Evolutionary conservation across 2,888 invertebrate genomes (phyloP).

Genomic region (Hoplodrina blanda): DNA sequence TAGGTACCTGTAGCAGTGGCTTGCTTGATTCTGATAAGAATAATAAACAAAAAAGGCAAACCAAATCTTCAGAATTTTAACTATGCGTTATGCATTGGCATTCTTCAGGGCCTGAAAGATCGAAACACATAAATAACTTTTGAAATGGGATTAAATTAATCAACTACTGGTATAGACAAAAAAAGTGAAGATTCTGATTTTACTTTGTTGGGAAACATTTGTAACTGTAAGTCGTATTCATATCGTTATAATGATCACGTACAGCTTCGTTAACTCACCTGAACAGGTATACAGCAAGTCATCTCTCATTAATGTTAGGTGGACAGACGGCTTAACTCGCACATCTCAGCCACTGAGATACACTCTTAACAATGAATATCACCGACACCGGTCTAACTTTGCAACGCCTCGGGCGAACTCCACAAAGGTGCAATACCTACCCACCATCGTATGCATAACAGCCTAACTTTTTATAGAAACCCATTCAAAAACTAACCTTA

Average conservation of each 20-base stretch:
- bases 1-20: too few relatives aligned
- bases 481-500: conserved; percentile 30
- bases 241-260: not conserved
- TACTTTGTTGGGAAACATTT: too few relatives aligned
- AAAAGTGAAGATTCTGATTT: too few relatives aligned
- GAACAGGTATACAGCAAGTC: conserved; percentile 7
- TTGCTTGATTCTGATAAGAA: too few relatives aligned
- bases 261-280: not conserved
- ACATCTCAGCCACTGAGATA: conserved; percentile 44
- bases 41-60: too few relatives aligned
- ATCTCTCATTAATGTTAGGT: conserved; percentile 55
- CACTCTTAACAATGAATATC: conserved; percentile 66
- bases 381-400: conserved; percentile 65
- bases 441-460: conserved; percentile 15
- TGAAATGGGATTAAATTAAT: too few relatives aligned
- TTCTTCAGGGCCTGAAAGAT: too few relatives aligned
- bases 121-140: too few relatives aligned
- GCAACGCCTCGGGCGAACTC: conserved; percentile 66
- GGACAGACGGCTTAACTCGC: conserved; percentile 54
- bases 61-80: too few relatives aligned
- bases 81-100: too few relatives aligned
- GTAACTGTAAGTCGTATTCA: too few relatives aligned
- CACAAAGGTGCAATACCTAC: conserved; percentile 69
- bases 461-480: conserved; percentile 17
- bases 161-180: too few relatives aligned